Conservation (phyloP, 2,888 invertebrate species). For the Lithophane ornitopus region DNA sequence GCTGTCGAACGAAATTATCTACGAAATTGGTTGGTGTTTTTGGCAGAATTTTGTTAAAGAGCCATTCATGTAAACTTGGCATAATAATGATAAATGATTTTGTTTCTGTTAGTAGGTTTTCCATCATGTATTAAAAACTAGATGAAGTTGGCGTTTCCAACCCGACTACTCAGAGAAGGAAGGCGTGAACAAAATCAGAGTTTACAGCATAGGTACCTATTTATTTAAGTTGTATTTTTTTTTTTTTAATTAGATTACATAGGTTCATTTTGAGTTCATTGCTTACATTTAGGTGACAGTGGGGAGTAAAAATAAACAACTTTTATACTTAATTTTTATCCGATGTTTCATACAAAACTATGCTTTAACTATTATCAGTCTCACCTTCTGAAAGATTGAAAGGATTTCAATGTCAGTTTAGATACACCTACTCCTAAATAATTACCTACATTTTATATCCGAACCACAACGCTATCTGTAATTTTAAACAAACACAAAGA, state of each 20-base stretch:
- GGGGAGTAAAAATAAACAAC: neutral
- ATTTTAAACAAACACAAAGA: neutral
- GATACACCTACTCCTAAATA: neutral
- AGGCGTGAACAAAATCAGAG: neutral
- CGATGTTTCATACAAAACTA: too few relatives aligned
- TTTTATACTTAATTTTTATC: neutral
- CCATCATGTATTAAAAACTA: too few relatives aligned
- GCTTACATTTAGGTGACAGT: neutral
- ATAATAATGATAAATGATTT: neutral
- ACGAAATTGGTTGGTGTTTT: slow-evolving; percentile 32
- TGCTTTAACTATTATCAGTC: neutral
- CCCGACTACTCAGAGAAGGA: too few relatives aligned
- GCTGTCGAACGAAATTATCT: slow-evolving; percentile 31
- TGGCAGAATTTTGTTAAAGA: neutral
- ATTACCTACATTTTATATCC: neutral
- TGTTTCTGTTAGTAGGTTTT: too few relatives aligned
- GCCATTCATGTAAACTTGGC: neutral
- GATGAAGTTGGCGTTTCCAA: too few relatives aligned
- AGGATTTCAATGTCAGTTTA: neutral
- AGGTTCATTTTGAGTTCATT: neutral
- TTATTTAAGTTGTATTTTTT: too few relatives aligned
- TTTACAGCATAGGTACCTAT: neutral
- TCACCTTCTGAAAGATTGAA: neutral
- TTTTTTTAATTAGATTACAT: too few relatives aligned
- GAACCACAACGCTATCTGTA: neutral